Evolutionary conservation across 2,888 invertebrate genomes (phyloP).

Genomic region (Tridacna crocea): DNA sequence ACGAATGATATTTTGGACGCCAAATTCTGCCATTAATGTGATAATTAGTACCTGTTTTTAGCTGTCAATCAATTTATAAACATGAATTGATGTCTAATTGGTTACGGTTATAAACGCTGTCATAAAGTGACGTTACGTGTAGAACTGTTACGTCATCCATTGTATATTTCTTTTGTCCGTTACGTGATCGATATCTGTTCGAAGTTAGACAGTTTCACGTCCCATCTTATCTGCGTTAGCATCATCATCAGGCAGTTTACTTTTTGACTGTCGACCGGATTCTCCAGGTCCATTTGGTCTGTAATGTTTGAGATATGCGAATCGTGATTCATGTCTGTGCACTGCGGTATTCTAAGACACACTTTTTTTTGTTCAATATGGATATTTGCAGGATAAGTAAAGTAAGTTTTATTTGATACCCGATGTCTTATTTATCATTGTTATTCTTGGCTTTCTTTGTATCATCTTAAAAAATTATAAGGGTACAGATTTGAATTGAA

Average conservation of each 20-base stretch:
- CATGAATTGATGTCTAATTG: slow-evolving; percentile 20
- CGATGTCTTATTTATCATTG: too few relatives aligned
- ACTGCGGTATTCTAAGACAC: too few relatives aligned
- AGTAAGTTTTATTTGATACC: too few relatives aligned
- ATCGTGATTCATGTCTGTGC: too few relatives aligned
- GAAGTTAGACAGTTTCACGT: slow-evolving; percentile 18
- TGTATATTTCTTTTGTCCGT: slow-evolving; percentile 23
- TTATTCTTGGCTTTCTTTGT: too few relatives aligned
- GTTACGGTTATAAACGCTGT: slow-evolving; percentile 25
- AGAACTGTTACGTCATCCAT: slow-evolving; percentile 20
- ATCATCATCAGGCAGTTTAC: neutral
- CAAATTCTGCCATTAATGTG: neutral
- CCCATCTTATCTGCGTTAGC: slow-evolving; percentile 2
- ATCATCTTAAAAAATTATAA: too few relatives aligned
- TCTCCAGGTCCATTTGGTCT: neutral
- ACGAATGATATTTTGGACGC: too few relatives aligned
- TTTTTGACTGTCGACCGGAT: slow-evolving; percentile 1
- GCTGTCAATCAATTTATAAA: slow-evolving; percentile 17
- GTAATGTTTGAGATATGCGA: too few relatives aligned
- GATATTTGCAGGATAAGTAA: too few relatives aligned
- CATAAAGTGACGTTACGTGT: slow-evolving; percentile 20
- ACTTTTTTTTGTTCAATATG: too few relatives aligned
- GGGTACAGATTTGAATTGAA: too few relatives aligned
- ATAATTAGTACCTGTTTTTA: slow-evolving; percentile 26
- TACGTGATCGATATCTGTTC: slow-evolving; percentile 13